Conservation (phyloP, 2,113 vertebrate genomes). For the Nerophis ophidion region DNA sequence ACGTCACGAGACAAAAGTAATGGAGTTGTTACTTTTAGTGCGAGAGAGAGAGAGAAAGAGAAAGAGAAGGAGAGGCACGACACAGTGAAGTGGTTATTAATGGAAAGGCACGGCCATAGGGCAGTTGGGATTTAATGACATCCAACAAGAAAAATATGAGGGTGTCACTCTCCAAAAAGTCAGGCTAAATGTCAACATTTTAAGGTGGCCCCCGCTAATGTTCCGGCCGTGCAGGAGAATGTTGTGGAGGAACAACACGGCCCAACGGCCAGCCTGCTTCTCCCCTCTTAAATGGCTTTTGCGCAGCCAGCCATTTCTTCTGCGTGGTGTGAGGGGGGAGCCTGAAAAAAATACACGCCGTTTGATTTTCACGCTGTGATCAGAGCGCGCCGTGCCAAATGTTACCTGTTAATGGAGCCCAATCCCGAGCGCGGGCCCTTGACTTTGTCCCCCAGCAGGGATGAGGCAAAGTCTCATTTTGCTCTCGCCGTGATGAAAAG, state of each 20-base stretch:
- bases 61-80: constrained; percentile 74
- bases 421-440: constrained; percentile 77
- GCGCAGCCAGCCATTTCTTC: constrained; percentile 99
- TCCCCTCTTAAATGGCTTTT: constrained; percentile 97
- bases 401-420: constrained; percentile 75
- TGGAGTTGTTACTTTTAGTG: constrained; percentile 99
- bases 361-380: constrained; percentile 75
- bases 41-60: constrained; percentile 46
- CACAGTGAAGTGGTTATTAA: constrained; percentile 99
- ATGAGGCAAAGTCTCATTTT: constrained; percentile 90
- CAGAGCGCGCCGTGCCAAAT: constrained; percentile 73
- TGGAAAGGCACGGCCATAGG: constrained; percentile 99
- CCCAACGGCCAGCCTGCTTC: constrained; percentile 99
- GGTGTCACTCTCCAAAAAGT: constrained; percentile 99
- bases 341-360: constrained; percentile 85
- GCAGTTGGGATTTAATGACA: constrained; percentile 99
- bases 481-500: constrained; percentile 74
- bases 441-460: constrained; percentile 91
- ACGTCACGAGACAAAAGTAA: constrained; percentile 82
- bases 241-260: constrained; percentile 99
- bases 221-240: constrained; percentile 99
- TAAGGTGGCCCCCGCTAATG: constrained; percentile 98
- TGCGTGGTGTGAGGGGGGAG: constrained; percentile 65
- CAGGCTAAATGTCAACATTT: constrained; percentile 99
- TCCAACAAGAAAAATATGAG: constrained; percentile 99